A percentile compares a stretch with the other conserved stretches of the same genome.
Evolutionary conservation across 2,888 invertebrate species (phyloP).

Genomic region (Megamerina dolium): DNA sequence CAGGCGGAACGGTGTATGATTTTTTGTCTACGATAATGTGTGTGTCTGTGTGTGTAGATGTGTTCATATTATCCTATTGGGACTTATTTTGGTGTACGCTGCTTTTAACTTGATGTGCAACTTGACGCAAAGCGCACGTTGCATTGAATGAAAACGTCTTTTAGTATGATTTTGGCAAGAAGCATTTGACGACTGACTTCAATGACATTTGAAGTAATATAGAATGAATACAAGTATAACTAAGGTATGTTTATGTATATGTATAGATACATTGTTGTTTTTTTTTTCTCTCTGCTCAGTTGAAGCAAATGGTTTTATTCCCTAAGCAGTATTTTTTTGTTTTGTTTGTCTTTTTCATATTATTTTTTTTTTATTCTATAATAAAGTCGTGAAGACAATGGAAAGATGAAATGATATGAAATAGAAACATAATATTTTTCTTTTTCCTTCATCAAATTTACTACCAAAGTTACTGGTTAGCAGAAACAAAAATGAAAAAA

Average conservation of each 20-base stretch:
- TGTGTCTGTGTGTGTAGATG: not conserved
- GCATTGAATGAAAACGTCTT: constrained; percentile 1
- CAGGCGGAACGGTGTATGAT: not conserved
- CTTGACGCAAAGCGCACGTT: constrained; percentile 13
- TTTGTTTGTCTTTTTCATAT: too few species aligned
- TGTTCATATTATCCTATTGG: not conserved
- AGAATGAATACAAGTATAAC: too few species aligned
- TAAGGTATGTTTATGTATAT: too few species aligned
- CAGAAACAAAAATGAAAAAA: too few species aligned
- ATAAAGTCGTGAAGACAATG: not conserved
- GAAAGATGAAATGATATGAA: not conserved
- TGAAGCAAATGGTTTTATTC: constrained; percentile 5
- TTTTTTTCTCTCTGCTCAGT: too few species aligned
- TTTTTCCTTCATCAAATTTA: too few species aligned
- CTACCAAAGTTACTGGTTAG: too few species aligned
- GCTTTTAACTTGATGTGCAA: constrained; percentile 10
- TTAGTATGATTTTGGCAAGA: not conserved
- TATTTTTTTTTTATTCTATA: not conserved
- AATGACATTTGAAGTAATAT: constrained; percentile 2
- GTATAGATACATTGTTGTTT: too few species aligned
- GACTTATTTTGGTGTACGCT: constrained; percentile 6
- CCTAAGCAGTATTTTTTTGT: constrained; percentile 6
- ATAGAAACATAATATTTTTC: too few species aligned
- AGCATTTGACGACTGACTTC: not conserved
- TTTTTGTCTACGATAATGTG: not conserved